phyloP scores from a whole-genome alignment of 1,140 invertebrate genomes.

The Trachymyrmex septentrionalis region DNA sequence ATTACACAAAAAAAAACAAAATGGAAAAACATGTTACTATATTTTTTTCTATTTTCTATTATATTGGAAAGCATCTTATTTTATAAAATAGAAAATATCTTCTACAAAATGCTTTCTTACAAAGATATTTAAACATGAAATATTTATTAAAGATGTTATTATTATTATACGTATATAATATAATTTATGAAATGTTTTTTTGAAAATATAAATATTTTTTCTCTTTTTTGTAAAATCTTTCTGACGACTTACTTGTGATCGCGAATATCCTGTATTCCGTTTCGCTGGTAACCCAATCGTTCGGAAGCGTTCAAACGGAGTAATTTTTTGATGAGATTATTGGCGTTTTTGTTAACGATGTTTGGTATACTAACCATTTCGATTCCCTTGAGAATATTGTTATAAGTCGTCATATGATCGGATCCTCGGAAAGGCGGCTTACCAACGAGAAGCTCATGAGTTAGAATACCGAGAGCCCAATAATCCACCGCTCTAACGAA shows the following conservation, averaged over 20 bases:
- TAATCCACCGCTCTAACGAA: constrained; percentile 93
- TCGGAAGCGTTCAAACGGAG: constrained; percentile 96
- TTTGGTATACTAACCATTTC: constrained; percentile 95
- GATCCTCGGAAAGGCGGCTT: constrained; percentile 97
- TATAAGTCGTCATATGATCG: constrained; percentile 99
- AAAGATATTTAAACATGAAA: constrained; percentile 8
- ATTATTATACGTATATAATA: neutral
- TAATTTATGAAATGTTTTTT: constrained; percentile 52
- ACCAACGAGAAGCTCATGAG: constrained; percentile 96
- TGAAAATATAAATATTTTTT: constrained; percentile 20
- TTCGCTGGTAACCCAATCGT: constrained; percentile 96
- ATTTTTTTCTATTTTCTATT: neutral
- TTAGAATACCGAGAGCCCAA: constrained; percentile 97
- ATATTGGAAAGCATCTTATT: neutral
- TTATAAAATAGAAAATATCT: neutral
- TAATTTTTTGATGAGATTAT: constrained; percentile 94
- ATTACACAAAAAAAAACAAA: no score
- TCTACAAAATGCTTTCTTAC: neutral
- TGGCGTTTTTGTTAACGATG: constrained; percentile 92
- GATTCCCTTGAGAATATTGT: constrained; percentile 97
- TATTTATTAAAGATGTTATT: neutral
- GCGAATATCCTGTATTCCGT: constrained; percentile 96
- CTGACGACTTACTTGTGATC: constrained; percentile 92
- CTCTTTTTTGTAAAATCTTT: constrained; percentile 39
- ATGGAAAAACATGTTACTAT: no score